Conservation (phyloP, 2,888 invertebrate species). For the Plebejus anna region DNA sequence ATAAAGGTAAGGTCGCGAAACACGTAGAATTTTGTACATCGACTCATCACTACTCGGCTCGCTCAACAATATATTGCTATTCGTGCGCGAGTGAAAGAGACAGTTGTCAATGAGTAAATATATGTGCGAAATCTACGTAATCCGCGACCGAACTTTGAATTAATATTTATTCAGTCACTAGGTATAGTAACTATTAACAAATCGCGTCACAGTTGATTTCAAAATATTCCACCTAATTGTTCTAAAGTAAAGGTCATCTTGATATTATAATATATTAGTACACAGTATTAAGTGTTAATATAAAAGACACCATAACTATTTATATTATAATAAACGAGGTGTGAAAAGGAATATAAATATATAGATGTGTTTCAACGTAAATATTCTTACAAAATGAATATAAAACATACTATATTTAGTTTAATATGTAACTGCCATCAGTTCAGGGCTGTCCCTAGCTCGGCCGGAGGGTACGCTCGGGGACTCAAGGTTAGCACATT, state of each 20-base stretch:
- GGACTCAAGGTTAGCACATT: conserved; percentile 12
- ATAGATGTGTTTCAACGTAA: not conserved
- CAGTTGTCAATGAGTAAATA: not conserved
- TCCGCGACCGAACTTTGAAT: not conserved
- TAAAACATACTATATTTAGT: not conserved
- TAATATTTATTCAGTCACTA: conserved; percentile 4
- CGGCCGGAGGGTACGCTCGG: not conserved
- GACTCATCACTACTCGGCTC: not conserved
- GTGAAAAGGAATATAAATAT: not conserved
- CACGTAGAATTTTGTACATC: not conserved
- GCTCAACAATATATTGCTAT: too few species aligned
- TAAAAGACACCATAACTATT: not conserved
- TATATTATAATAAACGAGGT: not conserved
- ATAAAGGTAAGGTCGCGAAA: not conserved
- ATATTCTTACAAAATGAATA: not conserved
- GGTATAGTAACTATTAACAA: not conserved
- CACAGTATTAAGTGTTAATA: not conserved
- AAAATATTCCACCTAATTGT: not conserved
- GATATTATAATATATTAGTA: not conserved
- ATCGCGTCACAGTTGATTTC: not conserved
- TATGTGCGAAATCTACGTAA: not conserved
- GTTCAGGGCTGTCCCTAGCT: not conserved
- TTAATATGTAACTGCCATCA: not conserved
- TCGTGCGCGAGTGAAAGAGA: not conserved
- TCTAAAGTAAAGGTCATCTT: not conserved